These are phyloP conservation scores for Thamnaconus septentrionalis DNA, from an alignment of 2,113 vertebrate genomes.

Conservation along the genomic window DNA sequence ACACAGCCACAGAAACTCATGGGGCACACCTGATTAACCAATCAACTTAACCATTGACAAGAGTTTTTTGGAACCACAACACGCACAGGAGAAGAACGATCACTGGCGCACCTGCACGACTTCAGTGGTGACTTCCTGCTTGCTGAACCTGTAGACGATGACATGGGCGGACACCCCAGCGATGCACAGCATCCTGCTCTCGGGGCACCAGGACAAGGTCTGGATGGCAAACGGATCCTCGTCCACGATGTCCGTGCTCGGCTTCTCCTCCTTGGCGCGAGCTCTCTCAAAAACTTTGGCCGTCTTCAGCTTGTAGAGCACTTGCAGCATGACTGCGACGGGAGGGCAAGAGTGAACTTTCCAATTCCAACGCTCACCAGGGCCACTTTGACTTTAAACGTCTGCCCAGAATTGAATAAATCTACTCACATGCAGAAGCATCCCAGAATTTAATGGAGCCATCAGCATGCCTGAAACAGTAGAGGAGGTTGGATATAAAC, in stretches of 20 bases:
- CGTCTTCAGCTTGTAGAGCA: constrained; percentile 97
- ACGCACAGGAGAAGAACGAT: too few relatives aligned
- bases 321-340: constrained; percentile 89
- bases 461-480: constrained; percentile 87
- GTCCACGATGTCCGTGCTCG: constrained; percentile 89
- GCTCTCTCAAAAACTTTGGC: constrained; percentile 97
- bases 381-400: too few relatives aligned
- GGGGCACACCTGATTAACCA: too few relatives aligned
- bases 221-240: constrained; percentile 98
- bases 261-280: constrained; percentile 89
- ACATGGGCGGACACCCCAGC: constrained; percentile 95
- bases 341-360: not conserved
- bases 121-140: constrained; percentile 90
- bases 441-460: constrained; percentile 98
- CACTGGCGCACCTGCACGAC: constrained; percentile 80
- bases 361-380: not conserved
- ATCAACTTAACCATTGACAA: too few relatives aligned
- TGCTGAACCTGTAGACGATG: constrained; percentile 95
- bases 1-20: too few relatives aligned
- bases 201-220: constrained; percentile 94
- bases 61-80: too few relatives aligned
- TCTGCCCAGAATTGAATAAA: not conserved
- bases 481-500: constrained; percentile 25
- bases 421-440: constrained; percentile 90
- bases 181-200: constrained; percentile 93